A percentile compares a stretch with the other conserved stretches of the same genome.
Evolutionary conservation across 1,140 invertebrate genomes (phyloP).

Genomic region (Hycleus cichorii): DNA sequence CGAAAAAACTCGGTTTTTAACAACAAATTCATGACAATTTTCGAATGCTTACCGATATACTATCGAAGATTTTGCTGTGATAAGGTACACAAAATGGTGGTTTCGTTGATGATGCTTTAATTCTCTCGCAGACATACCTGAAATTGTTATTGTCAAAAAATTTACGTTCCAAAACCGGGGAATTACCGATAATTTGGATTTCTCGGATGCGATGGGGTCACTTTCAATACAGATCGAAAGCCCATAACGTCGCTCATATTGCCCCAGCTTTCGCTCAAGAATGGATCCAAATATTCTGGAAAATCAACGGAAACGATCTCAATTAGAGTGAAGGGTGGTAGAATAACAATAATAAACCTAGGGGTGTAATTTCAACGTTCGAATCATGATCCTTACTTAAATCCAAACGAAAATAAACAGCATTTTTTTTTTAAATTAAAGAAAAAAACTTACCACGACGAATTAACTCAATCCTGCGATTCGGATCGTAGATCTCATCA

Average conservation of each 20-base stretch:
- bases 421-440: too few species aligned
- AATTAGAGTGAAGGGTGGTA: not conserved
- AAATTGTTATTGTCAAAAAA: not conserved
- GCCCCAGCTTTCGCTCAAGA: constrained; percentile 43
- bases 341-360: not conserved
- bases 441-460: constrained; percentile 51
- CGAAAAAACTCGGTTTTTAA: too few species aligned
- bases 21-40: not conserved
- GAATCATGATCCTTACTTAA: too few species aligned
- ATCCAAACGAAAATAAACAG: too few species aligned
- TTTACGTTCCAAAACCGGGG: too few species aligned
- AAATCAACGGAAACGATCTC: not conserved
- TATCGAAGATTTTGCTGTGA: constrained; percentile 60
- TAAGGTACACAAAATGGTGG: constrained; percentile 68
- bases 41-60: constrained; percentile 51
- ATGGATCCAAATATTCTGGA: constrained; percentile 59
- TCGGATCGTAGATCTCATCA: constrained; percentile 73
- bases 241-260: constrained; percentile 52
- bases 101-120: constrained; percentile 56
- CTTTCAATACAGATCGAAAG: constrained; percentile 63
- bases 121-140: constrained; percentile 56
- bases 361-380: too few species aligned
- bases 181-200: constrained; percentile 62
- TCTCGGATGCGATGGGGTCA: constrained; percentile 62
- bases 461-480: constrained; percentile 55